phyloP scores from a whole-genome alignment of 1,140 invertebrate genomes.

The Drosophila sturtevanti region DNA sequence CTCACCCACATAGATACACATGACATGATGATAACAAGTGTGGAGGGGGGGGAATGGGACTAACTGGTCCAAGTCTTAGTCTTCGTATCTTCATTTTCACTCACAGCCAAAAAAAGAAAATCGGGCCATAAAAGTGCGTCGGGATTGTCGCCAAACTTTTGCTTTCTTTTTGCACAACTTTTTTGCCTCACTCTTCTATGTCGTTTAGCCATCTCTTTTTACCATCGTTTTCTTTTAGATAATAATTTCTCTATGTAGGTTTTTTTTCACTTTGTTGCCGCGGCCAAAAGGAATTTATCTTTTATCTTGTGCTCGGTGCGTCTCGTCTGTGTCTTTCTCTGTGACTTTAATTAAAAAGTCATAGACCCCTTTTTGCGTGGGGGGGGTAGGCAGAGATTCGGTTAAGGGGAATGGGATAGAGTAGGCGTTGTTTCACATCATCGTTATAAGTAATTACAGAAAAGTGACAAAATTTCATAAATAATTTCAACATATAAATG shows the following conservation, averaged over 20 bases:
- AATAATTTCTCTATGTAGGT: constrained; percentile 51
- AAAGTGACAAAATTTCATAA: constrained; percentile 55
- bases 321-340: constrained; percentile 27
- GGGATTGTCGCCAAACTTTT: constrained; percentile 70
- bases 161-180: constrained; percentile 58
- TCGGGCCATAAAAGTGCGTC: constrained; percentile 70
- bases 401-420: background rate
- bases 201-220: background rate
- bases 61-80: background rate
- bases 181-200: constrained; percentile 11
- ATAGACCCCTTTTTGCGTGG: constrained; percentile 36
- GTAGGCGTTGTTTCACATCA: background rate
- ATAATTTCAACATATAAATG: constrained; percentile 58
- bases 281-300: constrained; percentile 11
- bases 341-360: constrained; percentile 66
- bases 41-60: background rate
- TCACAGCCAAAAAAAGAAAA: constrained; percentile 51
- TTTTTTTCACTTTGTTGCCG: constrained; percentile 46
- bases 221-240: constrained; percentile 40
- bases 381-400: background rate
- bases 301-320: constrained; percentile 22
- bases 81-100: constrained; percentile 63
- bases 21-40: constrained; percentile 14
- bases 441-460: constrained; percentile 46
- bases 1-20: constrained; percentile 3